Evolutionary conservation across 2,797 vertebrate genomes (phyloP), one percentile per base, ranked within the genome.

Genomic region (Ptychadena robeensis): DNA sequence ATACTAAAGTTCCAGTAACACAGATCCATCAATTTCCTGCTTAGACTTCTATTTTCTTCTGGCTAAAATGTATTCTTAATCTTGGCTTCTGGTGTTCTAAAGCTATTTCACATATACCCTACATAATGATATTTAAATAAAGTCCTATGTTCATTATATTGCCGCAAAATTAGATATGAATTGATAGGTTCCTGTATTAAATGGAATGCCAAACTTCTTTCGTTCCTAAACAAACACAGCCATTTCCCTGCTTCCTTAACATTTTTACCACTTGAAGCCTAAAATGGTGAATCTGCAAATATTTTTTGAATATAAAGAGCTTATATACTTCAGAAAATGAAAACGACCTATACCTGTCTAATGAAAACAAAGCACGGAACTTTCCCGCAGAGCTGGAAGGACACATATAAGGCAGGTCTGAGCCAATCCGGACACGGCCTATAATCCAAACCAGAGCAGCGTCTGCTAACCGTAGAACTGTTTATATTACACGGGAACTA

Each of bases 361-460:
- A 57, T n/a, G 4, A n/a, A 74, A 67, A 38, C 18, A 61, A 67
- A 30, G n/a, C 71, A 28, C 15, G 15, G 63, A 53, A 48, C 79
- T 73, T 53, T 73, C 59, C 40, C 30, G 57, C 12, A 27, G 63
- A 66, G 37, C 11, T 22, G 63, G 32, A 70, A 18, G 12, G 64
- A 61, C 32, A 40, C 25, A 69, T n/a, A 57, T 44, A 81, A 65
- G 73, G 64, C 66, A 67, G n/a, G 38, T 59, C 44, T 65, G 12
- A 65, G 68, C 38, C 59, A 71, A 22, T 78, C 18, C 7, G 31
- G 61, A 59, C 59, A 61, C 48, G 66, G 59, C 64, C 76, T 59
- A 35, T 79, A 79, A 74, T 84, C 44, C 72, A 79, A 84, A 73
- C 63, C 82, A 74, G 70, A 68, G 63, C 71, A 57, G 65, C 27